Conservation (phyloP, 2,113 vertebrate genomes). For the Suricata suricatta region DNA sequence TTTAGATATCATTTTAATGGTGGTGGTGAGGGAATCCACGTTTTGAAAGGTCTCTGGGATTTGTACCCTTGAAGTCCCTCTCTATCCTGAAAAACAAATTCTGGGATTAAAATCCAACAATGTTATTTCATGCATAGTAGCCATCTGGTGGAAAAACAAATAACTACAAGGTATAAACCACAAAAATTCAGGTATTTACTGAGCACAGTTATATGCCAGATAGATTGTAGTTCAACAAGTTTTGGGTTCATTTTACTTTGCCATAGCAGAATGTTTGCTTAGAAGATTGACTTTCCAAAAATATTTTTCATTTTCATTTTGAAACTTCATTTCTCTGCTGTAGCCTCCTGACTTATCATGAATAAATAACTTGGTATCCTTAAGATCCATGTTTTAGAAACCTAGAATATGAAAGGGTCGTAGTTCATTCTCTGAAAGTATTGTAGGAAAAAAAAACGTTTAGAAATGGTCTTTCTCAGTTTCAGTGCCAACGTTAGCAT, state of each 20-base stretch:
- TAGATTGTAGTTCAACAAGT: background rate
- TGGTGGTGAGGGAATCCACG: background rate
- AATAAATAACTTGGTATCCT: slow-evolving; percentile 14
- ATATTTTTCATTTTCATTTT: slow-evolving; percentile 40
- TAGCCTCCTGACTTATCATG: background rate
- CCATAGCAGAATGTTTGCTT: background rate
- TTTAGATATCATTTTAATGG: background rate
- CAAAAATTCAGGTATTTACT: slow-evolving; percentile 3
- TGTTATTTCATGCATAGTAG: slow-evolving; percentile 55
- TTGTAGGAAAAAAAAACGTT: background rate
- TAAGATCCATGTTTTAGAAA: background rate
- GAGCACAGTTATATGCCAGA: background rate
- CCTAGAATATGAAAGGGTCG: background rate
- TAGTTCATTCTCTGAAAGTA: background rate
- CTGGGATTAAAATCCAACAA: background rate
- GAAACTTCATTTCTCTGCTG: background rate
- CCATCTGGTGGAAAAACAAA: slow-evolving; percentile 68
- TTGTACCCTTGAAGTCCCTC: background rate
- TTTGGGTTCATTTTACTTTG: slow-evolving; percentile 31
- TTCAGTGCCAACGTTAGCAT: background rate
- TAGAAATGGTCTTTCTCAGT: background rate
- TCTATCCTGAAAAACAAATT: background rate
- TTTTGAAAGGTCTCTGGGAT: background rate
- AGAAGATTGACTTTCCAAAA: slow-evolving; percentile 16
- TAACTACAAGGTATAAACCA: slow-evolving; percentile 52